Base-by-base conservation (phyloP, 2,888 invertebrate species). In the Acanthosepion pharaonis region DNA sequence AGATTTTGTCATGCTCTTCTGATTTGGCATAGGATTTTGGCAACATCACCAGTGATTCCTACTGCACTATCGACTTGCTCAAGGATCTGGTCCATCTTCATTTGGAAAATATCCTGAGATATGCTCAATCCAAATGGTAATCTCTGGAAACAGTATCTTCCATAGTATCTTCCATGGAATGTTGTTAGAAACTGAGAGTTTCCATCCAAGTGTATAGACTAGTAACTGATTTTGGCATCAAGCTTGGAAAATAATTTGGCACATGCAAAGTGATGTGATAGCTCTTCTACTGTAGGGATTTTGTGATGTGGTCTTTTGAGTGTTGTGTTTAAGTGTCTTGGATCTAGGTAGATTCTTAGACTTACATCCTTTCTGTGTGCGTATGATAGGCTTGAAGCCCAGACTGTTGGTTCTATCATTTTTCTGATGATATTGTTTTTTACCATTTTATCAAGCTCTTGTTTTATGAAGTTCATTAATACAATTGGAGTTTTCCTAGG, bases 161-260 rank as follows among this genome's bases (percentile, higher is more conserved):
- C 28, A 28, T 8, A 64, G 6, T 5, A 28, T 64, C 28, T 64
- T n/a, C n/a, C n/a, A n/a, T n/a, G 64, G 5, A 28, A 95, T 20
- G 96, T 95, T 9, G 95, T 95, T 28, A 95, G 94, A 33, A 94
- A 25, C 28, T 64, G 28, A 28, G 8, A 64, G 64, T 64, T 5
- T 28, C 9, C 28, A 3, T 64, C 64, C 28, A 64, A 11, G 11
- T 64, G 64, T 28, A 28, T 28, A 28, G 64, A 64, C 28, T 28
- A 64, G 64, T 64, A 64, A 64, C 64, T 28, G 3, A 6, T 9
- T 9, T 64, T 28, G 28, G 28, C 64, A 28, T 64, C 28, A 6
- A 25, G 9, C 28, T 64, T 64, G 64, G 0, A 64, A 28, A 64
- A 28, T 64, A 28, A 9, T 28, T 64, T 42, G 42, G 42, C 42